Conservation (phyloP, 2,888 invertebrate species). For the Metacarcinus magister region DNA sequence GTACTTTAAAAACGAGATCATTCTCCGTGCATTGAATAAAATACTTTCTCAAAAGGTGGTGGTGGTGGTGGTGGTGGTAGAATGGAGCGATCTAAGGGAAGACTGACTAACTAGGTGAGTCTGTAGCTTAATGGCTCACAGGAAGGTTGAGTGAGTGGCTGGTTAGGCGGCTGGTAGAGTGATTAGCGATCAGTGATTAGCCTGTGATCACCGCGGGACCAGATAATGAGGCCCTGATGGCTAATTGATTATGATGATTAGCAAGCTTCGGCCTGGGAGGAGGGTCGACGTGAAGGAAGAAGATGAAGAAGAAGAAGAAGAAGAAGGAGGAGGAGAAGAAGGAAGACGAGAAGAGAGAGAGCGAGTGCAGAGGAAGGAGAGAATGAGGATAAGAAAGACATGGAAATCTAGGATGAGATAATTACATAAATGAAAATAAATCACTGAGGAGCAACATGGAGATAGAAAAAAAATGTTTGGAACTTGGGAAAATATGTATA, state of each 20-base stretch:
- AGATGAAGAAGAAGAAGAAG: neutral
- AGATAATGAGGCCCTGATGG: slow-evolving; percentile 63
- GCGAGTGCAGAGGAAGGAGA: neutral
- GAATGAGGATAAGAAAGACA: neutral
- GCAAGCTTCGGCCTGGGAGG: slow-evolving; percentile 6
- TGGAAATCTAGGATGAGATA: neutral
- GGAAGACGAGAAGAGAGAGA: neutral
- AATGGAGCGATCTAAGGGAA: neutral
- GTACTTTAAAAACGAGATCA: no score
- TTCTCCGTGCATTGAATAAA: no score
- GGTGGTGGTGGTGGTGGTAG: neutral
- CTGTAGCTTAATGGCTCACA: neutral
- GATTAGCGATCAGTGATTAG: slow-evolving; percentile 33
- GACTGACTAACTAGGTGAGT: neutral
- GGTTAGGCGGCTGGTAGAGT: slow-evolving; percentile 51
- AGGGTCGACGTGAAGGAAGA: neutral
- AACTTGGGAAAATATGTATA: neutral
- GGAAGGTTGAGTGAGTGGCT: neutral
- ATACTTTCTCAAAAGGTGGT: no score
- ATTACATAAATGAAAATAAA: neutral
- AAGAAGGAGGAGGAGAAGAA: neutral
- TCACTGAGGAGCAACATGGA: neutral
- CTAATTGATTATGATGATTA: slow-evolving; percentile 66
- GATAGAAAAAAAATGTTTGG: neutral
- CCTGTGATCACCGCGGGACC: slow-evolving; percentile 54